phyloP scores from a whole-genome alignment of 2,888 invertebrate genomes.

The Eilema depressum region DNA sequence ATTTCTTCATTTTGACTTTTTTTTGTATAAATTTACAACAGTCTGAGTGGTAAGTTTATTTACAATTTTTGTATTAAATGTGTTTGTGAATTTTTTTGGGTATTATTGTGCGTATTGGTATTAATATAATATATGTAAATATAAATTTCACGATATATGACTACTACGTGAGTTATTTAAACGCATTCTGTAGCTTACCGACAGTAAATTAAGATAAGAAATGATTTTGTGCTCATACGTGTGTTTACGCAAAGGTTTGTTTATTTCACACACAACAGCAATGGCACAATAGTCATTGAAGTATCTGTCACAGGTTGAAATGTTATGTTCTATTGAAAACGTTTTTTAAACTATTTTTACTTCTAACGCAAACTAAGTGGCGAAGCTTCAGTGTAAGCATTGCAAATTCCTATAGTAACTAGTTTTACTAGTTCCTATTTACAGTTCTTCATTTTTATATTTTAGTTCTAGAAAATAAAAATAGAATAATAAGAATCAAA shows the following conservation, averaged over 20 bases:
- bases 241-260: not conserved
- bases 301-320: too few species aligned
- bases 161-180: not conserved
- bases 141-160: not conserved
- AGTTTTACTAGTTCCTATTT: too few species aligned
- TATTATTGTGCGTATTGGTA: not conserved
- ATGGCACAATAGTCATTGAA: too few species aligned
- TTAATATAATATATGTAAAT: not conserved
- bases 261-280: too few species aligned
- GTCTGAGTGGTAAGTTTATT: not conserved
- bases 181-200: not conserved
- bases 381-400: too few species aligned
- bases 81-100: not conserved
- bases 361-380: too few species aligned
- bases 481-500: too few species aligned
- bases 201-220: not conserved
- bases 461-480: too few species aligned
- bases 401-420: too few species aligned
- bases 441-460: too few species aligned
- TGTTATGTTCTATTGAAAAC: too few species aligned
- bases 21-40: not conserved
- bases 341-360: too few species aligned
- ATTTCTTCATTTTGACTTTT: not conserved
- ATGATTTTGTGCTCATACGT: not conserved
- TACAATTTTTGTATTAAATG: not conserved